Evolutionary conservation across 2,888 invertebrate genomes (phyloP).

Genomic region (Syrphus vitripennis): DNA sequence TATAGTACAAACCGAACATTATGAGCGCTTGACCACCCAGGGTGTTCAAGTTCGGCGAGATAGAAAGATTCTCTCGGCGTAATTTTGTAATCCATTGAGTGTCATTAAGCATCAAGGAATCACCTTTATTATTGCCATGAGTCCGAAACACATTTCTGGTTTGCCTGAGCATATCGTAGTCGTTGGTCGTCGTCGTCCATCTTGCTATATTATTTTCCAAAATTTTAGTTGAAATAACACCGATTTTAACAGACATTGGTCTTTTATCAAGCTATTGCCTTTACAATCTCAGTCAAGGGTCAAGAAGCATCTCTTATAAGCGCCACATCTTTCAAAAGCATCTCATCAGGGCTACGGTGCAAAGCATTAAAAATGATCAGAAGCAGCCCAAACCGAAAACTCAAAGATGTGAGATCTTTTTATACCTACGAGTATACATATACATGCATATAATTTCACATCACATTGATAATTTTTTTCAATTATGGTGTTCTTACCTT

Average conservation of each 20-base stretch:
- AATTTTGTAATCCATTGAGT: slow-evolving; percentile 64
- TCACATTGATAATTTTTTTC: slow-evolving; percentile 48
- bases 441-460: slow-evolving; percentile 57
- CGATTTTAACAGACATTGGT: slow-evolving; percentile 41
- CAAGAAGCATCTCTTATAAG: slow-evolving; percentile 43
- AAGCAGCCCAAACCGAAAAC: slow-evolving; percentile 45
- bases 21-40: slow-evolving; percentile 60
- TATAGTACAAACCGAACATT: slow-evolving; percentile 10
- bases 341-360: background rate
- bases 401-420: slow-evolving; percentile 37
- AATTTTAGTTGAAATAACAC: slow-evolving; percentile 59
- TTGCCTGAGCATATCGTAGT: slow-evolving; percentile 42
- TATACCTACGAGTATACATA: too few species aligned
- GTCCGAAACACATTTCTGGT: slow-evolving; percentile 38
- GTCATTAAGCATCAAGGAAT: slow-evolving; percentile 47
- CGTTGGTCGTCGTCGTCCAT: background rate
- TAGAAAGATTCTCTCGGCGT: slow-evolving; percentile 62
- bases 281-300: slow-evolving; percentile 28
- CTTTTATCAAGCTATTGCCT: slow-evolving; percentile 41
- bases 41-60: slow-evolving; percentile 50
- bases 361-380: slow-evolving; percentile 36
- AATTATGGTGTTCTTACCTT: slow-evolving; percentile 39
- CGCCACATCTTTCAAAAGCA: slow-evolving; percentile 61
- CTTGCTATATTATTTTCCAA: slow-evolving; percentile 46
- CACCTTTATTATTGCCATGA: slow-evolving; percentile 49